Evolutionary conservation across 2,888 invertebrate genomes (phyloP).

Genomic region (Cerceris rybyensis): DNA sequence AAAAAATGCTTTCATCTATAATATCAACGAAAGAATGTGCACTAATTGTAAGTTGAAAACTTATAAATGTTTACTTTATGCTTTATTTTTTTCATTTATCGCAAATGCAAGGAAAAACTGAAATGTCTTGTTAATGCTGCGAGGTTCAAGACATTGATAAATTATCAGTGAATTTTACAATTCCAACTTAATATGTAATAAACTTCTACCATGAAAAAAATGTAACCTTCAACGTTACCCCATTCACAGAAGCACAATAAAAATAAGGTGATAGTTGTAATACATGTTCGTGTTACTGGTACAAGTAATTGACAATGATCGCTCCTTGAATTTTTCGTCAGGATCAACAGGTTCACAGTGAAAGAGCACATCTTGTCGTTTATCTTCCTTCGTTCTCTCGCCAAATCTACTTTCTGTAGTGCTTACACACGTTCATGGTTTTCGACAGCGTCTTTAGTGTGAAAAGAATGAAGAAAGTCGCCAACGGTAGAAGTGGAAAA

Average conservation of each 20-base stretch:
- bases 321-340: slow-evolving; percentile 63
- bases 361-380: slow-evolving; percentile 61
- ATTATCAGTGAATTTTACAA: not conserved
- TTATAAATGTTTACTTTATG: too few species aligned
- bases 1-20: too few species aligned
- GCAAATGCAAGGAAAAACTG: too few species aligned
- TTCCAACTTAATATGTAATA: too few species aligned
- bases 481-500: slow-evolving; percentile 34
- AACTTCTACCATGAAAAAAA: too few species aligned
- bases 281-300: slow-evolving; percentile 8
- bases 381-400: slow-evolving; percentile 57
- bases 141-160: slow-evolving; percentile 1
- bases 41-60: too few species aligned
- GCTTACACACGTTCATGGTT: slow-evolving; percentile 44
- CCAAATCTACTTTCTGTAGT: slow-evolving; percentile 47
- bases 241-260: too few species aligned
- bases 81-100: too few species aligned
- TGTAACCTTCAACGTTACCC: too few species aligned
- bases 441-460: not conserved
- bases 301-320: slow-evolving; percentile 55
- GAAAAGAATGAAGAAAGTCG: slow-evolving; percentile 13
- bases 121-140: slow-evolving; percentile 1
- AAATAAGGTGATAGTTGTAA: too few species aligned
- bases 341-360: slow-evolving; percentile 65
- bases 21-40: too few species aligned